Conservation (phyloP, 2,113 vertebrate species). For the Vireo altiloquus region DNA sequence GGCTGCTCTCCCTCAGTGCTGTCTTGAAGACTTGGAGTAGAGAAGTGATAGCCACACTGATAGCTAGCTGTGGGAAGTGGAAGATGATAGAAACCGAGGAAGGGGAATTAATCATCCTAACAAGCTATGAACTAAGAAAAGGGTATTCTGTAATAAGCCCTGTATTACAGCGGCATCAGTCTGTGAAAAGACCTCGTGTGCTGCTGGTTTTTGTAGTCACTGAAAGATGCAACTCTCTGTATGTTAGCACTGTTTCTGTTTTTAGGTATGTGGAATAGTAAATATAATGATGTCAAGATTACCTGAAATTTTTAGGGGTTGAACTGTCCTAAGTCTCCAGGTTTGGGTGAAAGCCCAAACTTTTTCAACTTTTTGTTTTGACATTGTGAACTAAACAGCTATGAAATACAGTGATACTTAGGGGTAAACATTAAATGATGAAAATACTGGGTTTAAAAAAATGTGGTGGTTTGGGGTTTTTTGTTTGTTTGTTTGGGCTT, state of each 20-base stretch:
- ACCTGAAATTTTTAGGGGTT: background rate
- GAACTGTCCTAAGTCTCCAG: background rate
- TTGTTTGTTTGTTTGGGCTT: too few relatives aligned
- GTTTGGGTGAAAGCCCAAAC: background rate
- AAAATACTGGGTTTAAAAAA: background rate
- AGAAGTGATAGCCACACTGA: background rate
- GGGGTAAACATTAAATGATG: background rate
- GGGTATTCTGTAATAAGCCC: background rate
- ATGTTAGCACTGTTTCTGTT: rapidly evolving
- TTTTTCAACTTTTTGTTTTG: background rate
- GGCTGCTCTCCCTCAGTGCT: background rate
- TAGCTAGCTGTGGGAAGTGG: background rate
- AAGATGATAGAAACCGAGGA: background rate
- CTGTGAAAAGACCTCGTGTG: background rate
- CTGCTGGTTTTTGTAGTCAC: background rate
- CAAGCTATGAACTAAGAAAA: background rate
- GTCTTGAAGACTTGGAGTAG: background rate
- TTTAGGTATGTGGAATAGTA: background rate
- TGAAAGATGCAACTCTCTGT: background rate
- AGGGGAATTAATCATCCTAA: background rate
- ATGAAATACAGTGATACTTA: background rate
- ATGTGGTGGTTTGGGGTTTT: too few relatives aligned
- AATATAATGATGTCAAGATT: background rate
- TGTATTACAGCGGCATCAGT: background rate
- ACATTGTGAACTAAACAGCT: background rate